phyloP scores from a whole-genome alignment of 2,797 vertebrate species.

The Platalea minor region DNA sequence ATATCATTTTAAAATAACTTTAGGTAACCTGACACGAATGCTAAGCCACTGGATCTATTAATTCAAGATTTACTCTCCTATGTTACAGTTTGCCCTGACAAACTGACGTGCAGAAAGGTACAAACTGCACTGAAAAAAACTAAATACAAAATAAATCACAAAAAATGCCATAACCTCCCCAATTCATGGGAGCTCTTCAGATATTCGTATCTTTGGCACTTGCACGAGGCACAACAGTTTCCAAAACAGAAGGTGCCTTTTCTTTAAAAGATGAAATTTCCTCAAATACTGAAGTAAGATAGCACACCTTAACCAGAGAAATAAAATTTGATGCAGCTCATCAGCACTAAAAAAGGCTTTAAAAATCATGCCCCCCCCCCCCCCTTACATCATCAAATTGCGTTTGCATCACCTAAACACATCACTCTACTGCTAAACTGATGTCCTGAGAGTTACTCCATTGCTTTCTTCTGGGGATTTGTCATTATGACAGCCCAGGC shows the following conservation, averaged over 20 bases:
- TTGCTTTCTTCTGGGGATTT: background rate
- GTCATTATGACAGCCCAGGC: background rate
- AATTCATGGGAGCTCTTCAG: background rate
- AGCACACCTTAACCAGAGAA: background rate
- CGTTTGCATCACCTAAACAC: background rate
- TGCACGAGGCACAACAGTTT: background rate
- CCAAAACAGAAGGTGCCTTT: background rate
- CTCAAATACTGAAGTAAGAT: background rate
- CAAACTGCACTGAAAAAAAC: background rate
- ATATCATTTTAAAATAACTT: slow-evolving; percentile 63
- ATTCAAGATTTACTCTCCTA: background rate
- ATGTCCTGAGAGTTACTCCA: background rate
- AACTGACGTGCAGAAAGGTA: background rate
- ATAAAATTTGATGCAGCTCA: background rate
- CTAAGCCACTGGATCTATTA: slow-evolving; percentile 46
- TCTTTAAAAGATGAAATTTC: background rate
- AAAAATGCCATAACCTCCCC: background rate
- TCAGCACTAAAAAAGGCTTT: background rate
- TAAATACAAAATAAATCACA: background rate
- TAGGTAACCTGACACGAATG: slow-evolving; percentile 28
- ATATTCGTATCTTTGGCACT: background rate
- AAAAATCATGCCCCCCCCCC: background rate
- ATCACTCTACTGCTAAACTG: background rate
- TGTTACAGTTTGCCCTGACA: background rate
- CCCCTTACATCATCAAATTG: background rate